A percentile compares a stretch with the other conserved stretches of the same genome.
Evolutionary conservation across 2,888 invertebrate species (phyloP).

Genomic region (Apocheima hispidaria): DNA sequence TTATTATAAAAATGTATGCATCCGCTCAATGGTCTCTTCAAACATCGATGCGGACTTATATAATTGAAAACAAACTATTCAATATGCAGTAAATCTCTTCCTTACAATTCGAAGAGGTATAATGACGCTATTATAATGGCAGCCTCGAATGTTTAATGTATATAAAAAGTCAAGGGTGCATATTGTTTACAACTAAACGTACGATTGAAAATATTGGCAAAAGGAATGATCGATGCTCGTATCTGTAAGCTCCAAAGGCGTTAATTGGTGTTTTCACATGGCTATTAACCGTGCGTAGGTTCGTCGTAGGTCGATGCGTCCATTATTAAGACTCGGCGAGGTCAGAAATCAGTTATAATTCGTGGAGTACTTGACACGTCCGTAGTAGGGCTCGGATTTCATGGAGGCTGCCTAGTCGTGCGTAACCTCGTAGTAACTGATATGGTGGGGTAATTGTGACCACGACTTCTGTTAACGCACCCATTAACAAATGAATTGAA

Average conservation of each 20-base stretch:
- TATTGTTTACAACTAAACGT: conserved; percentile 66
- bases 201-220: conserved; percentile 33
- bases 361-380: conserved; percentile 48
- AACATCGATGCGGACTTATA: conserved; percentile 38
- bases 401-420: conserved; percentile 53
- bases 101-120: conserved; percentile 58
- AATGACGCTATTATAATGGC: conserved; percentile 60
- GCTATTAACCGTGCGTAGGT: conserved; percentile 51
- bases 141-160: conserved; percentile 61
- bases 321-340: conserved; percentile 46
- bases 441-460: conserved; percentile 44
- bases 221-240: conserved; percentile 47
- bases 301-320: conserved; percentile 43
- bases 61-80: conserved; percentile 47
- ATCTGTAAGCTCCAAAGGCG: conserved; percentile 51
- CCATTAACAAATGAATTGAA: conserved; percentile 48
- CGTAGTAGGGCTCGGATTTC: conserved; percentile 48
- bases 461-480: conserved; percentile 38
- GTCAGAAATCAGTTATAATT: conserved; percentile 44
- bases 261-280: conserved; percentile 59
- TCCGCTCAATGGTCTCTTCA: conserved; percentile 35
- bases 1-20: conserved; percentile 25
- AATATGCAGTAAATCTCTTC: conserved; percentile 52
- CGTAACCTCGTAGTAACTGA: conserved; percentile 55
- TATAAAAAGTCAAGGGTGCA: conserved; percentile 73